A percentile compares a stretch with the other conserved stretches of the same genome.
phyloP scores from a whole-genome alignment of 2,113 vertebrate species.

The Anhinga rufa region DNA sequence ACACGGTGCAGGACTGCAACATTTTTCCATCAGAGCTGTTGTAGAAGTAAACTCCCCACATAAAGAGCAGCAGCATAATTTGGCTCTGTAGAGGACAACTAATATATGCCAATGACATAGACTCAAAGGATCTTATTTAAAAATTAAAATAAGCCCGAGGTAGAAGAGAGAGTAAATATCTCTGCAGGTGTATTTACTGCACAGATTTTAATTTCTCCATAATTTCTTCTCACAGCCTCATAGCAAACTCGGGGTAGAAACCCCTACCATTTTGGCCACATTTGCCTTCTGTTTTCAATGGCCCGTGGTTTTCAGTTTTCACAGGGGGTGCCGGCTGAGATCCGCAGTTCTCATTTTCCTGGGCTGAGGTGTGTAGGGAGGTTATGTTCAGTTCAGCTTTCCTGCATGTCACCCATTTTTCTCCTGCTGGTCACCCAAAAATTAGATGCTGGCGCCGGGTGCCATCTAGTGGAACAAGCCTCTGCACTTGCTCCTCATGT shows the following conservation, averaged over 20 bases:
- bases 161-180: neutral
- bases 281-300: neutral
- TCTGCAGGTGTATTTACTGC: neutral
- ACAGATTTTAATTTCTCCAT: neutral
- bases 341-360: neutral
- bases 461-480: conserved; percentile 72
- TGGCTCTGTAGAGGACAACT: neutral
- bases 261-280: neutral
- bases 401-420: fast-evolving
- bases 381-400: neutral
- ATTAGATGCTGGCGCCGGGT: neutral
- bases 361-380: neutral
- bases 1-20: neutral
- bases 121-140: neutral
- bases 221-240: neutral
- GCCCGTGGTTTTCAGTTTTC: neutral
- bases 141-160: neutral
- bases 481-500: fast-evolving
- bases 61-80: neutral
- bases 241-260: neutral
- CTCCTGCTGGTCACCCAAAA: neutral
- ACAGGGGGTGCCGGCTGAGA: neutral
- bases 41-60: neutral
- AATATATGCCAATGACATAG: neutral
- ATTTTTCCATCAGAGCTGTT: neutral